Conservation (phyloP, 2,113 vertebrate species). For the Gadus macrocephalus region DNA sequence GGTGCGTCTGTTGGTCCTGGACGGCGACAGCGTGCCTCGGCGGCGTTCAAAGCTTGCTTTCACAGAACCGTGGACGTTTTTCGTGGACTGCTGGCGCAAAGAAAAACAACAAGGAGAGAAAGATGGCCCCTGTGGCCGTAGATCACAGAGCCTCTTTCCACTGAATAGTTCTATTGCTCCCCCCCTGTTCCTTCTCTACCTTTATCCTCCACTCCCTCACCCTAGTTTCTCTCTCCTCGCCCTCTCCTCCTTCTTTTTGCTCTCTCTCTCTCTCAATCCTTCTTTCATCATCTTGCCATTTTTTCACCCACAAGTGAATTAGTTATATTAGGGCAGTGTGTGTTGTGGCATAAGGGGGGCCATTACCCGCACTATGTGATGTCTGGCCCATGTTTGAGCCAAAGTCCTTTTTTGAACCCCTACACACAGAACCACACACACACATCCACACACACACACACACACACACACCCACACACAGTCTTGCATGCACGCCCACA, state of each 20-base stretch:
- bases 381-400: constrained; percentile 54
- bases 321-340: constrained; percentile 54
- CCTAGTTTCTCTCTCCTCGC: too few relatives aligned
- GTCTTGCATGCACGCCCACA: too few relatives aligned
- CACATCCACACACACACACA: background rate
- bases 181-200: constrained; percentile 7
- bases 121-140: background rate
- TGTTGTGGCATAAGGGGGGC: constrained; percentile 53
- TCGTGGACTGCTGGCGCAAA: background rate
- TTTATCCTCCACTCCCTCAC: background rate
- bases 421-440: background rate
- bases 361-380: constrained; percentile 48
- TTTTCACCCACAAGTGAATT: constrained; percentile 51
- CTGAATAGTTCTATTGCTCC: background rate
- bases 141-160: constrained; percentile 28
- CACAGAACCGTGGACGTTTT: background rate
- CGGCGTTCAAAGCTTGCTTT: background rate
- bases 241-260: too few relatives aligned
- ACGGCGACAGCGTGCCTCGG: too few relatives aligned
- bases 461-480: background rate
- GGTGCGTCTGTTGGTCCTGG: too few relatives aligned
- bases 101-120: background rate
- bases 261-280: constrained; percentile 11
- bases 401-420: constrained; percentile 31
- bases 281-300: constrained; percentile 21